Conservation (phyloP, 1,140 invertebrate genomes). For the Diabrotica virgifera region DNA sequence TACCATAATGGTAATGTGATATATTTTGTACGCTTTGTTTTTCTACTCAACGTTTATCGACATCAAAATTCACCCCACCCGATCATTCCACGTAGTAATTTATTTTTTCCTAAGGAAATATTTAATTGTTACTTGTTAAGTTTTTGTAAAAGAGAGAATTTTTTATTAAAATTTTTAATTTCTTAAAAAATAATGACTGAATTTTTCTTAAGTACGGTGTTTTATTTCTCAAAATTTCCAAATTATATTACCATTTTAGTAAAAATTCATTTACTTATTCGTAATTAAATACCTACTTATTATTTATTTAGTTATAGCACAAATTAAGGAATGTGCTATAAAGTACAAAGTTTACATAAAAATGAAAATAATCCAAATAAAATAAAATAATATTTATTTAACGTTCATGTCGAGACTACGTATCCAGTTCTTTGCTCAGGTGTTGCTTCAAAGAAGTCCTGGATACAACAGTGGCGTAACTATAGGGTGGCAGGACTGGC, state of each 20-base stretch:
- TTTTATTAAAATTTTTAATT: slow-evolving; percentile 18
- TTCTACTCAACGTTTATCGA: not conserved
- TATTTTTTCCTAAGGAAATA: slow-evolving; percentile 15
- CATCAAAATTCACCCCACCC: not conserved
- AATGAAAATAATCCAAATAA: too few relatives aligned
- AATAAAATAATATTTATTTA: too few relatives aligned
- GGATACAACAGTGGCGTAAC: too few relatives aligned
- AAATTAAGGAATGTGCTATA: too few relatives aligned
- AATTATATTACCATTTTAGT: not conserved
- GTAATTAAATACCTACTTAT: too few relatives aligned
- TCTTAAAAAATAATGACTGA: slow-evolving; percentile 18
- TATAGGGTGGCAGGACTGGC: too few relatives aligned
- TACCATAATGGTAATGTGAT: slow-evolving; percentile 2
- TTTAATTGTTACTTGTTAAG: slow-evolving; percentile 14
- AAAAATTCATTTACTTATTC: too few relatives aligned
- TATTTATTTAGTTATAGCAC: too few relatives aligned
- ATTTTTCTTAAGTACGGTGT: slow-evolving; percentile 10
- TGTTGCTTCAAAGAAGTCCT: too few relatives aligned
- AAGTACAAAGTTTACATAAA: too few relatives aligned
- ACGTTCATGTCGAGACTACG: too few relatives aligned
- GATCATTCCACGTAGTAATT: not conserved
- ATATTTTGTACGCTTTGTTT: not conserved
- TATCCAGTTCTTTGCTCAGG: too few relatives aligned
- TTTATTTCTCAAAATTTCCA: slow-evolving; percentile 17
- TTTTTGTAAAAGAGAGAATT: slow-evolving; percentile 14